Evolutionary conservation across 2,113 vertebrate genomes (phyloP).

Genomic region (Silurus asotus): DNA sequence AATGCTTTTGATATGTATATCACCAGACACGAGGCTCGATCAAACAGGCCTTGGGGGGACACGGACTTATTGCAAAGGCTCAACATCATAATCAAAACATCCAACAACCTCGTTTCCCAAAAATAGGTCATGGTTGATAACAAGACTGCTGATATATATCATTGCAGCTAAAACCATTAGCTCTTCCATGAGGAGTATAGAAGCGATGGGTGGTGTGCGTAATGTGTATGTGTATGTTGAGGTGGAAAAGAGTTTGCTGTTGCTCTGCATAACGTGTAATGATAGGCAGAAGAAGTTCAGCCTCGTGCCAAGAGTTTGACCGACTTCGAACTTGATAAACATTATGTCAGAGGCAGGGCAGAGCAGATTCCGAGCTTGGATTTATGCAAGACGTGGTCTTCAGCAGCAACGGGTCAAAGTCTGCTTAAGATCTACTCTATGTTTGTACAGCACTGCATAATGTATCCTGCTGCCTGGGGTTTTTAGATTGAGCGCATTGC

Average conservation of each 20-base stretch:
- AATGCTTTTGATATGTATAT: conserved; percentile 37
- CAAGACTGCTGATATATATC: conserved; percentile 25
- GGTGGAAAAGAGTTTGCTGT: not conserved
- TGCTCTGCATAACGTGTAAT: conserved; percentile 23
- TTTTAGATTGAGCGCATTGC: not conserved
- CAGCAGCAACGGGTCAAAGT: conserved; percentile 23
- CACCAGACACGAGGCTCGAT: conserved; percentile 29
- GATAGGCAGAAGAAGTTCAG: conserved; percentile 21
- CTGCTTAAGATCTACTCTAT: conserved; percentile 5
- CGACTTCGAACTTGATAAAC: conserved; percentile 24
- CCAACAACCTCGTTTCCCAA: not conserved
- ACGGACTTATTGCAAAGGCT: conserved; percentile 33
- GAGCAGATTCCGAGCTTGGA: conserved; percentile 5
- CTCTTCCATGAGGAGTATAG: conserved; percentile 13
- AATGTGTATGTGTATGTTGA: not conserved
- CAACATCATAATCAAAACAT: conserved; percentile 37
- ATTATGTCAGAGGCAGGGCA: conserved; percentile 12
- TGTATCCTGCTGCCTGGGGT: not conserved
- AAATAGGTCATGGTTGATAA: conserved; percentile 43
- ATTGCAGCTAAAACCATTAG: conserved; percentile 20
- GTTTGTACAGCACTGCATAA: not conserved
- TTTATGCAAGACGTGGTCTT: not conserved
- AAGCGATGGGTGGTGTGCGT: not conserved
- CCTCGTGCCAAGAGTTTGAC: conserved; percentile 25
- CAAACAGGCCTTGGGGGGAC: conserved; percentile 10